Percentiles rank a stretch among this genome's conserved stretches.
Evolutionary conservation across 2,888 invertebrate species (phyloP).

Genomic region (Stictocephala bisonia): DNA sequence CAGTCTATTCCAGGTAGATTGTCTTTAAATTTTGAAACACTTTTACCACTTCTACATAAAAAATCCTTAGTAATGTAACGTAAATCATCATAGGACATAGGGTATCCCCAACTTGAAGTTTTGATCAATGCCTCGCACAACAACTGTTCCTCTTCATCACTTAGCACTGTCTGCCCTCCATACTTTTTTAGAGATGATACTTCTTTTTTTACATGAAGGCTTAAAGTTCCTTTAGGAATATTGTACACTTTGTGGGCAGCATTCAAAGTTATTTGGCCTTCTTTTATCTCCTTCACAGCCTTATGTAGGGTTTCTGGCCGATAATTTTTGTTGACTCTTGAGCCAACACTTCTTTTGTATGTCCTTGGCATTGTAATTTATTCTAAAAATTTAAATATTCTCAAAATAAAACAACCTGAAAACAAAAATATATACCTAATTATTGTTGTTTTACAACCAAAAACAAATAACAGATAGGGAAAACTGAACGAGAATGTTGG

Average conservation of each 20-base stretch:
- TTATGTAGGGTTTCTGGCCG: background rate
- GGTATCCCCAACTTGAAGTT: constrained; percentile 37
- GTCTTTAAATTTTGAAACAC: constrained; percentile 52
- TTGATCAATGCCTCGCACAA: constrained; percentile 18
- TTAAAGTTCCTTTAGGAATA: background rate
- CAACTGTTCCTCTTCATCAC: constrained; percentile 29
- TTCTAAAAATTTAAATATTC: too few species aligned
- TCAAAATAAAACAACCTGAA: too few species aligned
- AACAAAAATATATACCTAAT: too few species aligned
- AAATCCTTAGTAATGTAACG: constrained; percentile 24
- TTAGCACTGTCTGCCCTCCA: constrained; percentile 40
- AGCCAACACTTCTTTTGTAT: background rate
- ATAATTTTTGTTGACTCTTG: background rate
- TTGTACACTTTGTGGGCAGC: background rate
- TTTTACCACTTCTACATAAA: constrained; percentile 21
- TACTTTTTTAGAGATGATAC: background rate
- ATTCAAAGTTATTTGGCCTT: background rate
- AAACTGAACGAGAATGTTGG: too few species aligned
- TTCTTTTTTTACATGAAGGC: background rate
- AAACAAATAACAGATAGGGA: too few species aligned
- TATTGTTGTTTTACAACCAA: too few species aligned
- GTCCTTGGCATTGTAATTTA: background rate
- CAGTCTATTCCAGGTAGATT: constrained; percentile 58
- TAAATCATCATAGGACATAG: constrained; percentile 26
- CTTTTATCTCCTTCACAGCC: background rate